phyloP scores from a whole-genome alignment of 2,888 invertebrate species.

The Meganola albula region DNA sequence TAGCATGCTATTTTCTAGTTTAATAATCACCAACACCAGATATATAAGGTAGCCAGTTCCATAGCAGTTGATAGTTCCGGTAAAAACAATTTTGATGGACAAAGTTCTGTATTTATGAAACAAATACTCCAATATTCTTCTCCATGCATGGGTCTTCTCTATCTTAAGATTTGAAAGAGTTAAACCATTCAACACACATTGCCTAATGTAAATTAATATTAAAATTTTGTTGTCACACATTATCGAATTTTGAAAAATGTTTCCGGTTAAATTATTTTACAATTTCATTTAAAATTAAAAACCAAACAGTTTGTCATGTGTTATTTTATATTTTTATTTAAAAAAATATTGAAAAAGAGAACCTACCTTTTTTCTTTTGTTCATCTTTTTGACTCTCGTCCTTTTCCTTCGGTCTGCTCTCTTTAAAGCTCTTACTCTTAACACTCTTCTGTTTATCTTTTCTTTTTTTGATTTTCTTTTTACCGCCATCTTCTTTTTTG shows the following conservation, averaged over 20 bases:
- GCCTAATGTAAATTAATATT: neutral
- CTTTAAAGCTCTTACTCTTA: slow-evolving; percentile 7
- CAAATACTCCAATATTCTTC: too few species aligned
- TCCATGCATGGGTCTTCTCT: too few species aligned
- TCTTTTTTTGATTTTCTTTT: slow-evolving; percentile 6
- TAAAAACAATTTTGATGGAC: too few species aligned
- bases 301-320: neutral
- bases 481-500: neutral
- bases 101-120: too few species aligned
- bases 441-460: neutral
- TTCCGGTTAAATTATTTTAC: neutral
- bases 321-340: neutral
- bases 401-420: neutral
- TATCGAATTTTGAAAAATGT: neutral
- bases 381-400: slow-evolving; percentile 1
- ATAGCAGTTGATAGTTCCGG: too few species aligned
- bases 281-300: neutral
- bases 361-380: slow-evolving; percentile 6
- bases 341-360: neutral
- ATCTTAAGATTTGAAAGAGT: neutral
- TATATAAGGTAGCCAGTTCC: too few species aligned
- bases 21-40: too few species aligned
- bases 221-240: neutral
- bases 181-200: neutral
- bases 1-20: neutral